Evolutionary conservation across 1,140 invertebrate genomes (phyloP).

Genomic region (Zaprionus gabonicus): DNA sequence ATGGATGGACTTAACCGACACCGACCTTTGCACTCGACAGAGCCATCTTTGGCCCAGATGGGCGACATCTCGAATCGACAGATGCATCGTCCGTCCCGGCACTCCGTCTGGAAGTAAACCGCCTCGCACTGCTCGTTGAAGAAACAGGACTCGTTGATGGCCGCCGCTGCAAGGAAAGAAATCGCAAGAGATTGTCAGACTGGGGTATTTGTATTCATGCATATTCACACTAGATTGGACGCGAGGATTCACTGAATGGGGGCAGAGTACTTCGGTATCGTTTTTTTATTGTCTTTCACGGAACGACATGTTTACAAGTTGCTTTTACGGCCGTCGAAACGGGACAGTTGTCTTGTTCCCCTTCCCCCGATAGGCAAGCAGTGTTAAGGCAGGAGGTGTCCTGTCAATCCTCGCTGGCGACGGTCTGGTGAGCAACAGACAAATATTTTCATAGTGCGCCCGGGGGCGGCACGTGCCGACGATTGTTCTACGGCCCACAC

Average conservation of each 20-base stretch:
- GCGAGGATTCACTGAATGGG: background rate
- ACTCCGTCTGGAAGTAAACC: slow-evolving; percentile 89
- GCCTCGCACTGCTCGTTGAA: slow-evolving; percentile 93
- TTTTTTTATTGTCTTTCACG: slow-evolving; percentile 38
- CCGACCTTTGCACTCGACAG: slow-evolving; percentile 90
- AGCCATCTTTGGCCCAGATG: slow-evolving; percentile 88
- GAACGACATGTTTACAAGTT: slow-evolving; percentile 46
- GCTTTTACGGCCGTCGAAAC: slow-evolving; percentile 39
- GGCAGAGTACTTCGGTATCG: background rate
- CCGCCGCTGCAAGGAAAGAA: slow-evolving; percentile 87
- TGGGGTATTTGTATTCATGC: slow-evolving; percentile 4
- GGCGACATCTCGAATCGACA: slow-evolving; percentile 91
- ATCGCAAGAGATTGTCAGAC: slow-evolving; percentile 12
- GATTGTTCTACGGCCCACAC: background rate
- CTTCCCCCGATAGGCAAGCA: background rate
- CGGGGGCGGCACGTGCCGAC: background rate
- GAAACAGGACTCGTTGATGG: slow-evolving; percentile 91
- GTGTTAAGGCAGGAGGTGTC: background rate
- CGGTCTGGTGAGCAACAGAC: slow-evolving; percentile 35
- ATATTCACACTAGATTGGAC: background rate
- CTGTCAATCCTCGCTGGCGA: slow-evolving; percentile 36
- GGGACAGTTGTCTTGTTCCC: slow-evolving; percentile 6
- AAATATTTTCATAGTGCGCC: slow-evolving; percentile 56
- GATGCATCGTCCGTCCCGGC: slow-evolving; percentile 90
- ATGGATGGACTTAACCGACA: slow-evolving; percentile 17